Evolutionary conservation across 2,113 vertebrate genomes (phyloP), one percentile per base, ranked within the genome.

Genomic region (Hystrix brachyura): DNA sequence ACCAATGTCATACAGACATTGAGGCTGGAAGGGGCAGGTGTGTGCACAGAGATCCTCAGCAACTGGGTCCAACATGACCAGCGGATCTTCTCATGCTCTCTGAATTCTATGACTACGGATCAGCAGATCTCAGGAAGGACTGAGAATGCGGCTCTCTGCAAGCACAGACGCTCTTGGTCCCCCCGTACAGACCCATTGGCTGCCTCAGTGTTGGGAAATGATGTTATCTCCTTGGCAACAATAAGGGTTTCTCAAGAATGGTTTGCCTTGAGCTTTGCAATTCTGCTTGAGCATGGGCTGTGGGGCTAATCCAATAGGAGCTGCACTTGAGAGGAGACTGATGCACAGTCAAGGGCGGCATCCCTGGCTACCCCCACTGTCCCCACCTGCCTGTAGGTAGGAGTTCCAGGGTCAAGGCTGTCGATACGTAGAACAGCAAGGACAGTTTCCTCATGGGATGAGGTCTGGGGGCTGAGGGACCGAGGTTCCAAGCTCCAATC

Each of bases 151-250:
- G 72, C 48, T 91, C 65, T 95, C 17, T 25, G 48, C 57, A 65
- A 84, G 59, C 46, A 57, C 2, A 59, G 48, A 76, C n/a, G 48
- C 6, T 38, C n/a, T 1, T 5, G 79, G 62, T 60, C 8, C 19
- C 17, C 38, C 15, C 48, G 14, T 57, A 13, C 32, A 69, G 67
- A 62, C 46, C 7, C 48, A 18, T 7, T 79, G 48, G 65, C 5
- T 34, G 17, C 29, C 60, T 38, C 23, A 43, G 17, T 53, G 18
- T 90, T 2, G 1, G 82, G 57, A 95, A 95, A 88, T 48, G 59
- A 43, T 69, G 82, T 95, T 87, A 65, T 87, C 83, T 82, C 17
- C 34, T 80, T 74, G 53, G 64, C 27, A 84, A 72, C n/a, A 55
- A 69, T 65, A 59, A 57, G 79, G 71, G 10, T 5, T 87, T 38